Evolutionary conservation across 2,888 invertebrate genomes (phyloP), one percentile per base, ranked within the genome.

Genomic region (Dynastes tityus): DNA sequence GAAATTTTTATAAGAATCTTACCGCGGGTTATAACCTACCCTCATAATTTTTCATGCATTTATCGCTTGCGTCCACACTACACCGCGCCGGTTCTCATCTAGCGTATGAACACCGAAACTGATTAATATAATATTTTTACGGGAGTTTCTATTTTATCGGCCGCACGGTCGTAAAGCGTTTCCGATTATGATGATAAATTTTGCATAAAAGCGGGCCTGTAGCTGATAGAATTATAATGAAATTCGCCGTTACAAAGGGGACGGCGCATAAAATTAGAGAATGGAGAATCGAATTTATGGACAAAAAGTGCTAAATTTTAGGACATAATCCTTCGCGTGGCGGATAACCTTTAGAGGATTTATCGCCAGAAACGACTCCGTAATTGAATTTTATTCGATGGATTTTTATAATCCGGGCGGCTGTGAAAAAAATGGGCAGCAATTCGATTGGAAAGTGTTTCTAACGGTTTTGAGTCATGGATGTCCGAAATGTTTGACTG

Each of bases 201-300:
- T 58, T 58, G 55, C 55, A 58, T 58, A 58, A 58, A 58, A 22
- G 55, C 22, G 16, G 32, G 16, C 55, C 55, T 58, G 55, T 58
- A 58, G 55, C 55, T 58, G 55, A 58, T 58, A 58, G 55, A 58
- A 58, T 58, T 58, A 58, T 58, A 58, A 58, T 58, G 55, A 58
- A 27, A 58, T 58, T 58, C 55, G 55, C 55, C 55, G 2, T 8
- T 16, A 58, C 55, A 58, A 22, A 58, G 55, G 55, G 45, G 45
- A 11, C 55, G 55, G 5, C 16, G 55, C 22, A 58, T 58, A 58
- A 58, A 58, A 58, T 58, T 58, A 58, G 55, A 22, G 22, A 58
- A 58, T 22, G 55, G 22, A 58, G 22, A 58, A 58, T 58, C 55
- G 55, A 58, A 58, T 58, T 58, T 58, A 58, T 58, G 55, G 2